Evolutionary conservation across 1,140 invertebrate genomes (phyloP), one percentile per base, ranked within the genome.

Genomic region (Neodiprion fabricii): DNA sequence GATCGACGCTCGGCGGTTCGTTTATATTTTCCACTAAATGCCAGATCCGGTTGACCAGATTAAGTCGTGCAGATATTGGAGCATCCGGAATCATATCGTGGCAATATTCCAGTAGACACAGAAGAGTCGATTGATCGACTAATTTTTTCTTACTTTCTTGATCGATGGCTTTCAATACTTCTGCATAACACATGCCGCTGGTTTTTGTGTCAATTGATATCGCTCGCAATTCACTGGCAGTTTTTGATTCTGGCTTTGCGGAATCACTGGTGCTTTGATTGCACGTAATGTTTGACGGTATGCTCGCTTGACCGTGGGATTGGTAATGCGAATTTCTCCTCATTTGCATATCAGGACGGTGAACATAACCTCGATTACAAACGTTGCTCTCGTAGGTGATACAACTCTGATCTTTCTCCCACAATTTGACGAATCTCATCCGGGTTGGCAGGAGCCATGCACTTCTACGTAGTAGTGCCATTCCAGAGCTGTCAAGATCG

Each of bases 21-120:
- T 49, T 68, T 48, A 65, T 77, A 28, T 68, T 71, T n/a, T 76
- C 49, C 0, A 78, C 12, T 1, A 81, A 12, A 61, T 68, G 66
- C 81, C 78, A 83, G 14, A 83, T 28, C 12, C 28, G 73, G 48
- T 74, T 17, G 0, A 67, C 21, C 0, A 83, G 67, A 11, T 75
- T 28, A 70, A 70, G 50, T 8, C 76, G 71, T 4, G 48, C 53
- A 28, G 72, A 47, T 1, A 53, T 5, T 7, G 72, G 10, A 9
- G 77, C 17, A 65, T 77, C 9, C 0, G 71, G 21, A 11, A 81
- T 21, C 5, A 69, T 8, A 17, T 78, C 66, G 17, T 78, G 77
- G 40, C 82, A 83, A 11, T 71, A 79, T 7, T 72, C 48, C 4
- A 83, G 75, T 12, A 83, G 53, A 61, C 53, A 9, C 53, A 61